Base-by-base conservation (phyloP, 2,797 vertebrate species). In the Buphagus erythrorhynchus region DNA sequence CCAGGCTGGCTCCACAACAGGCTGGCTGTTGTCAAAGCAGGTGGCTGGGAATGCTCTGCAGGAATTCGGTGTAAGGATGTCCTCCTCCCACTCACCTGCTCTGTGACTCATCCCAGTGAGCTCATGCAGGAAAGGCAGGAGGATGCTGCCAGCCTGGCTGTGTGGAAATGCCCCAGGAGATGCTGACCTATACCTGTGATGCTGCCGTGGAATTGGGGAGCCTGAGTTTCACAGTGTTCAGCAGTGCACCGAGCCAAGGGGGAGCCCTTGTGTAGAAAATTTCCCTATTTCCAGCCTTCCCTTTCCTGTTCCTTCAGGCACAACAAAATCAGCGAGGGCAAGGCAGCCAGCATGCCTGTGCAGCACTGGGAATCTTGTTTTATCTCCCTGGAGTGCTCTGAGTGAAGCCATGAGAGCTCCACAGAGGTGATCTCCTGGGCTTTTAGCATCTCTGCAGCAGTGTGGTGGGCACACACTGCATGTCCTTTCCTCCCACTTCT, bases 381-480 rank as follows among this genome's bases (percentile, higher is more conserved):
- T 14, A 2, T 62, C 36, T 35, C 15, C 29, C 49, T 71, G 51
- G 29, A 71, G 36, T 10, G 45, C 52, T 91, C 61, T 14, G 29
- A 65, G 19, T 8, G 40, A 57, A 62, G 78, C n/a, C 31, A 1
- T 9, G 2, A 40, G 43, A 55, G 40, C 45, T 57, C 40, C 78
- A n/a, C 52, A 61, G 40, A 4, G 36, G 36, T 58, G 40, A 26
- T 48, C 38, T 65, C 21, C 0, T 1, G 13, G 71, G 36, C 6
- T 84, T 63, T 86, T 4, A n/a, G 46, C 42, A 31, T 15, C 61
- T 38, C 74, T 57, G 75, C 40, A 26, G 13, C 25, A 48, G 18
- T 0, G 0, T 3, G 26, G 20, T 26, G 68, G 4, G 51, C 16
- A 43, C 0, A 1, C 29, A 3, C n/a, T 8, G 58, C 11, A 0